Base-by-base conservation (phyloP, 2,113 vertebrate genomes). In the Pitta sordida region DNA sequence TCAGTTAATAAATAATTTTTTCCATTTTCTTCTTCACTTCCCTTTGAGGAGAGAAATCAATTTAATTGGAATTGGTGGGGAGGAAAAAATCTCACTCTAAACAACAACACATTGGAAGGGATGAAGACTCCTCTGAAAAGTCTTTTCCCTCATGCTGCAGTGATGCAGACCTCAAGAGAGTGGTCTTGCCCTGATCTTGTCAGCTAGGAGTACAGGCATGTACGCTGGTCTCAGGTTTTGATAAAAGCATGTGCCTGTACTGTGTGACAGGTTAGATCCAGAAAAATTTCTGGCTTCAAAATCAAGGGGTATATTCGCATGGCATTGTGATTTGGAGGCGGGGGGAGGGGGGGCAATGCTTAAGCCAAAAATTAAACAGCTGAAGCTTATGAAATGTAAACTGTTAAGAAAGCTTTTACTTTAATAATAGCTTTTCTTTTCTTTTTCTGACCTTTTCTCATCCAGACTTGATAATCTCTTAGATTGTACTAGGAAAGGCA, bases 391-490 rank as follows among this genome's bases (percentile, higher is more conserved):
- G 53, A 94, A 93, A 92, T 58, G 20, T 65, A 93, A 93, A 90
- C 58, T 29, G 17, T 43, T 77, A 83, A 64, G 53, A 46, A 90
- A 88, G 23, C 37, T 86, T 91, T 65, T 14, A 43, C 88, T 92
- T 83, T 22, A 70, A 8, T 37, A 90, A 92, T 53, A 65, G 5
- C 17, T 1, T 44, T 39, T 53, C 17, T 1, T 44, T 39, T 53
- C 11, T 23, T 86, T 82, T 63, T 46, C 58, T 95, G 89, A 94
- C 80, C 68, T 93, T 88, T 94, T 78, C 43, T 16, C 30, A 92
- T 46, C 9, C 29, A 75, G 8, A 30, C 12, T 59, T 70, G 22
- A 67, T 90, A 93, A 92, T 74, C 55, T 58, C n/a, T 84, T 63
- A 83, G 56, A 73, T n/a, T 27, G 13, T 26, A 83, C 44, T 34